Conservation (phyloP, 2,888 invertebrate genomes). For the Maniola hyperantus region DNA sequence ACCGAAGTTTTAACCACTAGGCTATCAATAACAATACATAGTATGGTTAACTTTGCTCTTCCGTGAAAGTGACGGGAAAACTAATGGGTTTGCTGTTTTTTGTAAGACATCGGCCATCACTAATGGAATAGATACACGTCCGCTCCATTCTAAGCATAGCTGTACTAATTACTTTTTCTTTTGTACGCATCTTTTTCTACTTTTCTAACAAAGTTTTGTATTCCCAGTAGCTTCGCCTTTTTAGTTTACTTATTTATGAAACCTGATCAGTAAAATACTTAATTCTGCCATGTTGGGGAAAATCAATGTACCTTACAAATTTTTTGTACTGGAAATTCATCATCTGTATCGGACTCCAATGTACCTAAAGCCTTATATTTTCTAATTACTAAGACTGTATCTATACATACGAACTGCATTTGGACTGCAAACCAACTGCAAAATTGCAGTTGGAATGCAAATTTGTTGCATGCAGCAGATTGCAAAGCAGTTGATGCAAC, state of each 20-base stretch:
- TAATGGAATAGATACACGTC: conserved; percentile 16
- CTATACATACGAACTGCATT: no score
- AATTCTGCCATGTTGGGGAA: no score
- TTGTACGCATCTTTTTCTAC: conserved; percentile 4
- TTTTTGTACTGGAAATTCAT: no score
- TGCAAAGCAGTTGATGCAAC: no score
- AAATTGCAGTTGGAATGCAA: no score
- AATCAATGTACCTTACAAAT: no score
- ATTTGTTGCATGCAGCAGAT: no score
- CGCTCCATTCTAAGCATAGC: conserved; percentile 16
- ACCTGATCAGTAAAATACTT: no score
- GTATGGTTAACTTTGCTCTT: conserved; percentile 13
- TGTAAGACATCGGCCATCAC: conserved; percentile 6
- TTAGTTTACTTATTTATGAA: background rate
- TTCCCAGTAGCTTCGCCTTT: background rate
- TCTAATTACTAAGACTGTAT: no score
- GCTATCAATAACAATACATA: background rate
- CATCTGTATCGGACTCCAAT: no score
- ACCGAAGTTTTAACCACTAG: background rate
- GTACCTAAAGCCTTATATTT: no score
- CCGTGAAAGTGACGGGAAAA: conserved; percentile 12
- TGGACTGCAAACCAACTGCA: no score
- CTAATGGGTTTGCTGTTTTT: conserved; percentile 22
- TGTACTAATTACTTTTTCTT: conserved; percentile 18
- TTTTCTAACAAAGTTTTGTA: background rate